These are phyloP conservation scores for Formica exsecta DNA, from an alignment of 1,140 invertebrate species.

Conservation along the genomic window DNA sequence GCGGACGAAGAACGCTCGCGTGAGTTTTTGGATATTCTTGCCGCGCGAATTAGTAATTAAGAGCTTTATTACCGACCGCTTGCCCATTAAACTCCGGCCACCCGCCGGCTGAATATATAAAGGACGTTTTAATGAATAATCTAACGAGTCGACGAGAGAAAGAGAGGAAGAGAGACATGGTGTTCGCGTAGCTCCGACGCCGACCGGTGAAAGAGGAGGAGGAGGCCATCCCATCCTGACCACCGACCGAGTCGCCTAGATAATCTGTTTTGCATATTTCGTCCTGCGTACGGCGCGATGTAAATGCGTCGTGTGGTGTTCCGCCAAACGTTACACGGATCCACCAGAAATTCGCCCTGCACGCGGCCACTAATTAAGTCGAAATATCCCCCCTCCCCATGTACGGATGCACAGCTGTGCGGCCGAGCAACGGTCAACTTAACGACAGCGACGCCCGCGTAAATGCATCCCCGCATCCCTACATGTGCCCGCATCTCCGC, in stretches of 20 bases:
- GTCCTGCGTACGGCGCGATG: slow-evolving; percentile 75
- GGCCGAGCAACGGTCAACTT: slow-evolving; percentile 65
- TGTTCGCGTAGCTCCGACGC: slow-evolving; percentile 37
- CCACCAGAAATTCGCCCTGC: slow-evolving; percentile 68
- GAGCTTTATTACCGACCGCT: slow-evolving; percentile 73
- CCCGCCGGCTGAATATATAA: slow-evolving; percentile 65
- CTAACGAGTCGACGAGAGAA: slow-evolving; percentile 73
- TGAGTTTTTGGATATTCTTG: slow-evolving; percentile 58
- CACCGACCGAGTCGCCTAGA: slow-evolving; percentile 74
- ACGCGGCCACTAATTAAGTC: slow-evolving; percentile 74
- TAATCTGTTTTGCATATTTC: slow-evolving; percentile 84
- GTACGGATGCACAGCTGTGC: slow-evolving; percentile 58
- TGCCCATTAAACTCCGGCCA: slow-evolving; percentile 78
- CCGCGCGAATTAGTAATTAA: slow-evolving; percentile 68
- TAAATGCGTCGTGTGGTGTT: slow-evolving; percentile 76
- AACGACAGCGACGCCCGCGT: slow-evolving; percentile 55
- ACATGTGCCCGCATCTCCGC: slow-evolving; percentile 6
- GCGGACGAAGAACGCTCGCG: not conserved
- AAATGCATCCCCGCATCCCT: slow-evolving; percentile 16
- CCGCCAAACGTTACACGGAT: slow-evolving; percentile 74
- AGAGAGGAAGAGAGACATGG: slow-evolving; percentile 6
- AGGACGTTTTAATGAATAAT: slow-evolving; percentile 82
- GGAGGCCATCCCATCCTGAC: slow-evolving; percentile 49
- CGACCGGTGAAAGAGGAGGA: not conserved
- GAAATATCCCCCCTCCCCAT: slow-evolving; percentile 65